phyloP scores from a whole-genome alignment of 2,888 invertebrate genomes.

The Leistus spinibarbis region DNA sequence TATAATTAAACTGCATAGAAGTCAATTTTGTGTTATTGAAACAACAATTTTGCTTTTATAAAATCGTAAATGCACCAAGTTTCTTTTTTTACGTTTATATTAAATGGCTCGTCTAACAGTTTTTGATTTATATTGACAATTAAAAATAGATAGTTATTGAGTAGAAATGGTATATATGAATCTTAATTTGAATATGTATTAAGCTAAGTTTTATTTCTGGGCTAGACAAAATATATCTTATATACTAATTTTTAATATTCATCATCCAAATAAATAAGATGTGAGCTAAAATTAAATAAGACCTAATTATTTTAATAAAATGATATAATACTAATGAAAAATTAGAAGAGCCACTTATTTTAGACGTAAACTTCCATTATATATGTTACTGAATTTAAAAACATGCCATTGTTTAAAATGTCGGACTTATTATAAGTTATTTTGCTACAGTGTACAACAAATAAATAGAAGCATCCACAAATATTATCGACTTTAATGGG shows the following conservation, averaged over 20 bases:
- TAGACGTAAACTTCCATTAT: not conserved
- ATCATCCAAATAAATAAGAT: too few species aligned
- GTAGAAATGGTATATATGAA: not conserved
- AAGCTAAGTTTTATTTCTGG: too few species aligned
- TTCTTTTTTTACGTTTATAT: not conserved
- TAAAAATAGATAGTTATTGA: not conserved
- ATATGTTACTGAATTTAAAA: not conserved
- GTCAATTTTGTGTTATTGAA: too few species aligned
- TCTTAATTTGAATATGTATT: too few species aligned
- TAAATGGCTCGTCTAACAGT: not conserved
- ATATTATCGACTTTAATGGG: slow-evolving; percentile 23
- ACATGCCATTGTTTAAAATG: not conserved
- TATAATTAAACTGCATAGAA: too few species aligned
- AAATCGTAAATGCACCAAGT: not conserved
- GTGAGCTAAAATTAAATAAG: too few species aligned
- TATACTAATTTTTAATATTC: too few species aligned
- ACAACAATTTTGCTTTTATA: not conserved
- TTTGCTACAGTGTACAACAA: slow-evolving; percentile 35
- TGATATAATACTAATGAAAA: not conserved
- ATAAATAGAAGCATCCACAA: slow-evolving; percentile 30
- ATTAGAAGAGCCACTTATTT: not conserved
- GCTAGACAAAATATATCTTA: too few species aligned
- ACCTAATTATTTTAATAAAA: too few species aligned
- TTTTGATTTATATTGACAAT: not conserved
- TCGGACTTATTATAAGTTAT: slow-evolving; percentile 19